phyloP scores from a whole-genome alignment of 2,888 invertebrate species.

The Fragum sueziense region DNA sequence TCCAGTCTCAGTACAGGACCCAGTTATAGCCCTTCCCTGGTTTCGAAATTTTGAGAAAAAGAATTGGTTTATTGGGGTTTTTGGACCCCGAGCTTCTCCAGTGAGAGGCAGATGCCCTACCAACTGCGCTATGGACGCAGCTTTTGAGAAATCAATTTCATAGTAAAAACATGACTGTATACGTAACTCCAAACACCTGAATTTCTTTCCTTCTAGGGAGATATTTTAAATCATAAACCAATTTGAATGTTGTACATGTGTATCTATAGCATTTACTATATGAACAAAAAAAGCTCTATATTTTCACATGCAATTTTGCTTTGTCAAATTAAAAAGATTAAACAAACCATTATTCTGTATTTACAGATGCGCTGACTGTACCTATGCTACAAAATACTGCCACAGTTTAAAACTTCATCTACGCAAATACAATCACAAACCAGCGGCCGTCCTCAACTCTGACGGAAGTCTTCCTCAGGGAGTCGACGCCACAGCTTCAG shows the following conservation, averaged over 20 bases:
- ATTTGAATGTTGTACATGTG: not conserved
- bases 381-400: slow-evolving; percentile 98
- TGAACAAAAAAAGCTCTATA: not conserved
- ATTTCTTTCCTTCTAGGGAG: too few species aligned
- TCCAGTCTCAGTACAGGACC: too few species aligned
- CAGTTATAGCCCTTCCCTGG: too few species aligned
- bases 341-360: not conserved
- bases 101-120: too few species aligned
- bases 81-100: too few species aligned
- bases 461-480: slow-evolving; percentile 81
- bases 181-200: too few species aligned
- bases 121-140: too few species aligned
- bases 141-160: too few species aligned
- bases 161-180: too few species aligned
- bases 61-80: too few species aligned
- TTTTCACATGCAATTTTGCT: not conserved
- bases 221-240: too few species aligned
- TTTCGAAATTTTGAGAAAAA: too few species aligned
- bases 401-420: slow-evolving; percentile 98
- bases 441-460: slow-evolving; percentile 89
- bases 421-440: slow-evolving; percentile 94
- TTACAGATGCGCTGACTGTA: slow-evolving; percentile 92
- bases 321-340: not conserved
- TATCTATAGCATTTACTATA: not conserved
- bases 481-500: slow-evolving; percentile 76